Evolutionary conservation across 2,113 vertebrate species (phyloP), one percentile per base, ranked within the genome.

Genomic region (Indicator indicator): DNA sequence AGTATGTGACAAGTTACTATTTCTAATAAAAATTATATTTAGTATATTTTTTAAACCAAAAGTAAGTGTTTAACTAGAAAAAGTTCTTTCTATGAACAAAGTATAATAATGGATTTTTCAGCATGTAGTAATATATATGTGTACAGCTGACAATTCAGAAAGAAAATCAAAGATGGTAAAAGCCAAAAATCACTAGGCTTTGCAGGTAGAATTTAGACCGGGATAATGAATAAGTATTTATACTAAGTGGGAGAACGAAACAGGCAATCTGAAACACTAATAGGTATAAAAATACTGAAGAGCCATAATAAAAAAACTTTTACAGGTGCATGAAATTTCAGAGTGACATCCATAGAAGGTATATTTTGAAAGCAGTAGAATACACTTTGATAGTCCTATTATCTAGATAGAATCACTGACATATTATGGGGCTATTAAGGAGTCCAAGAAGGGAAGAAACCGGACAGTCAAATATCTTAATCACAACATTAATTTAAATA

Each of bases 401-500:
- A 80, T 11, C 56, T 80, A 42, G n/a, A 46, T 30, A 91, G 30
- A 67, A 59, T 58, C 26, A 63, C 68, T 67, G 56, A 73, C 33
- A 28, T 63, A 80, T 52, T 68, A 18, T 10, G 36, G 48, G 18
- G 18, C 59, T 88, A 26, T 87, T 85, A 79, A 44, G 42, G 89
- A 91, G 52, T 70, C 52, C 60, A 73, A 59, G 60, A 75, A 88
- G 75, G 50, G 73, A 76, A 93, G 68, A 91, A 95, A 80, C n/a
- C 59, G 71, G 76, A 74, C 79, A 80, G 83, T 64, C 42, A 86
- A 93, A 84, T 27, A 65, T 82, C 78, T 89, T 91, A 84, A 89
- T 95, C 78, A 79, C 54, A 76, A 75, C 19, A 58, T 65, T 42
- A 11, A n/a, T 83, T 96, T 93, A 91, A 91, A 79, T 55, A 76